Conservation (phyloP, 2,113 vertebrate species). For the Cricetomys ansorgei region DNA sequence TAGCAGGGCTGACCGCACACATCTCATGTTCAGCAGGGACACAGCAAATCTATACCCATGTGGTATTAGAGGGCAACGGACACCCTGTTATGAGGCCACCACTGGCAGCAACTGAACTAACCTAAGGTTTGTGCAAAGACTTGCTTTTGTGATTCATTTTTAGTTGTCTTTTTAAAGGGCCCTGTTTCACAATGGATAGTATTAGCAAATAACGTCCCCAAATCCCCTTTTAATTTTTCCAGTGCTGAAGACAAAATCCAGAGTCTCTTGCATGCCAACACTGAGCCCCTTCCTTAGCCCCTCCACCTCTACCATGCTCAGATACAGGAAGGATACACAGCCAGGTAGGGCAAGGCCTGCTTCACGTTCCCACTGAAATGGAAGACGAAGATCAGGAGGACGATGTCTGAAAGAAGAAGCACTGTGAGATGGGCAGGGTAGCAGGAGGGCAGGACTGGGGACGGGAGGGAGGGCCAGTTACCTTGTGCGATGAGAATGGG, state of each 20-base stretch:
- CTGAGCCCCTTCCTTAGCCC: not conserved
- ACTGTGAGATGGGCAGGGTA: not conserved
- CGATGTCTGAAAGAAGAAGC: conserved; percentile 87
- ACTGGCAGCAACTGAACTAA: not conserved
- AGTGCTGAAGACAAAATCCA: not conserved
- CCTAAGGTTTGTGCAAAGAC: not conserved
- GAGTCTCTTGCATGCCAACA: not conserved
- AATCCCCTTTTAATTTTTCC: too few relatives aligned
- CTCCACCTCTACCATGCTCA: not conserved
- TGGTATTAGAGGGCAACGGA: too few relatives aligned
- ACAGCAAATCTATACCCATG: rapidly evolving
- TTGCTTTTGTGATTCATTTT: not conserved
- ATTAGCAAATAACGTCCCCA: not conserved
- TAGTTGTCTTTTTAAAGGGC: too few relatives aligned
- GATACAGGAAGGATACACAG: conserved; percentile 91
- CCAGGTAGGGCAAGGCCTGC: conserved; percentile 86
- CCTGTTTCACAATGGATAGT: not conserved
- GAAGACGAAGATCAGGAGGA: conserved; percentile 92
- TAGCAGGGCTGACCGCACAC: not conserved
- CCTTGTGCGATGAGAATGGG: conserved; percentile 97
- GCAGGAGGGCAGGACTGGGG: rapidly evolving
- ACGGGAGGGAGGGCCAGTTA: conserved; percentile 69
- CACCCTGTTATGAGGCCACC: not conserved
- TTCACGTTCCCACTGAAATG: conserved; percentile 89
- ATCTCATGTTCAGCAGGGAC: not conserved